Evolutionary conservation across 2,888 invertebrate genomes (phyloP).

Genomic region (Dasysyrphus tricinctus): DNA sequence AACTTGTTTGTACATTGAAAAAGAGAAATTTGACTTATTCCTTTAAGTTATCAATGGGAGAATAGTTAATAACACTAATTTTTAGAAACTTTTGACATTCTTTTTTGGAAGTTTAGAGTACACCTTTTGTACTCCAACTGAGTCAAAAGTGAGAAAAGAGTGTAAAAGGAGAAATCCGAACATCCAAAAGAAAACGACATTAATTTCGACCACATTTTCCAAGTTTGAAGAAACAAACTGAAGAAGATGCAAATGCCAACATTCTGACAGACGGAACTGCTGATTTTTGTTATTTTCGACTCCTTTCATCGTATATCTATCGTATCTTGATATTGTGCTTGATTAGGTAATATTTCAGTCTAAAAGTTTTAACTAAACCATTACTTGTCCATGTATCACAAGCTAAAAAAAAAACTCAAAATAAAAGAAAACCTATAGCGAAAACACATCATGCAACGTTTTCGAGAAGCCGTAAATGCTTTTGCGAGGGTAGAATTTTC

Average conservation of each 20-base stretch:
- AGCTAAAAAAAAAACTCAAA: not conserved
- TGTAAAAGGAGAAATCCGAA: too few relatives aligned
- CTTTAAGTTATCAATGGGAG: too few relatives aligned
- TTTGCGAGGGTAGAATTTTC: conserved; percentile 60
- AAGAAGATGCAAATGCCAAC: too few relatives aligned
- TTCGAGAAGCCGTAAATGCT: conserved; percentile 76
- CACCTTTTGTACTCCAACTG: too few relatives aligned
- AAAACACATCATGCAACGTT: conserved; percentile 58
- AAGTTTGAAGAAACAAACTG: too few relatives aligned
- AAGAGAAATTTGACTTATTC: not conserved
- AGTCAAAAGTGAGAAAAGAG: too few relatives aligned
- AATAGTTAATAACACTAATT: too few relatives aligned
- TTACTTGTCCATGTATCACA: not conserved
- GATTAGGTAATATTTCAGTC: not conserved
- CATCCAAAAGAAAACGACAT: too few relatives aligned
- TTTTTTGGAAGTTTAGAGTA: too few relatives aligned
- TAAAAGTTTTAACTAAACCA: not conserved
- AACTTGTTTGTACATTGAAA: not conserved
- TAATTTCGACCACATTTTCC: too few relatives aligned
- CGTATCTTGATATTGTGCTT: not conserved
- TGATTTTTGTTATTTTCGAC: not conserved
- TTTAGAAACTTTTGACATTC: too few relatives aligned
- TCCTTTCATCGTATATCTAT: not conserved
- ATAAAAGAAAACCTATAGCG: not conserved
- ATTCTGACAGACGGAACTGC: too few relatives aligned